phyloP scores from a whole-genome alignment of 2,888 invertebrate species.

The Ashinkailepas kermadecensis region DNA sequence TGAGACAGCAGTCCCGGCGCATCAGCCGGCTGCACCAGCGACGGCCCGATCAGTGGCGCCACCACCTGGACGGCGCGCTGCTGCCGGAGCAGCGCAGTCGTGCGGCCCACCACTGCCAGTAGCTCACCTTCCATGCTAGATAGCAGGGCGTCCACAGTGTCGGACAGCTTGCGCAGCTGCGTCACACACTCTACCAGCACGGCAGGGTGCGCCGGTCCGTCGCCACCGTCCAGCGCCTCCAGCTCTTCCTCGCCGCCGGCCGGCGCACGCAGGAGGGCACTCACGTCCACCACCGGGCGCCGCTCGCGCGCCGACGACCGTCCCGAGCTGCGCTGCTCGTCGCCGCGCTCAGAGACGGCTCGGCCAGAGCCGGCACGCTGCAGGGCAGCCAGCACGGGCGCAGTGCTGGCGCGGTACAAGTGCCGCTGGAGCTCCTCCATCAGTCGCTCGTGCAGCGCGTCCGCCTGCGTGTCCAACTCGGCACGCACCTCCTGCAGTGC shows the following conservation, averaged over 20 bases:
- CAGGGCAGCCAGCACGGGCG: slow-evolving; percentile 46
- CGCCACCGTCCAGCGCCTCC: slow-evolving; percentile 26
- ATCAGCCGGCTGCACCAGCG: not conserved
- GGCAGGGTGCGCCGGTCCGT: slow-evolving; percentile 61
- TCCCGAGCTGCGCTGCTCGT: slow-evolving; percentile 29
- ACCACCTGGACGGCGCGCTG: slow-evolving; percentile 1
- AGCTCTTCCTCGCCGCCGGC: slow-evolving; percentile 29
- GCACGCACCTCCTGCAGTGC: slow-evolving; percentile 69
- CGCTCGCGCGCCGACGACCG: slow-evolving; percentile 29
- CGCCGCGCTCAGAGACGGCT: slow-evolving; percentile 26
- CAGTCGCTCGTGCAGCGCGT: slow-evolving; percentile 60
- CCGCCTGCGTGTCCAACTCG: slow-evolving; percentile 55
- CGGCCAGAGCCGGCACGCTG: slow-evolving; percentile 53
- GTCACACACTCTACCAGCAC: slow-evolving; percentile 74
- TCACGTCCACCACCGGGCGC: slow-evolving; percentile 15
- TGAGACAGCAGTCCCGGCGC: slow-evolving; percentile 40
- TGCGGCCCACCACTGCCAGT: not conserved
- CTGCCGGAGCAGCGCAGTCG: not conserved
- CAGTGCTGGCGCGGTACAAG: slow-evolving; percentile 57
- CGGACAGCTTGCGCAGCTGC: slow-evolving; percentile 71
- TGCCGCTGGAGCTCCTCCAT: slow-evolving; percentile 63
- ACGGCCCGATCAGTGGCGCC: not conserved
- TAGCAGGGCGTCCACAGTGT: slow-evolving; percentile 64
- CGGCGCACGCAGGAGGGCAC: slow-evolving; percentile 23
- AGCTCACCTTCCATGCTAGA: not conserved